A percentile compares a stretch with the other conserved stretches of the same genome.
phyloP scores from a whole-genome alignment of 1,140 invertebrate species.

The Caenorhabditis remanei region DNA sequence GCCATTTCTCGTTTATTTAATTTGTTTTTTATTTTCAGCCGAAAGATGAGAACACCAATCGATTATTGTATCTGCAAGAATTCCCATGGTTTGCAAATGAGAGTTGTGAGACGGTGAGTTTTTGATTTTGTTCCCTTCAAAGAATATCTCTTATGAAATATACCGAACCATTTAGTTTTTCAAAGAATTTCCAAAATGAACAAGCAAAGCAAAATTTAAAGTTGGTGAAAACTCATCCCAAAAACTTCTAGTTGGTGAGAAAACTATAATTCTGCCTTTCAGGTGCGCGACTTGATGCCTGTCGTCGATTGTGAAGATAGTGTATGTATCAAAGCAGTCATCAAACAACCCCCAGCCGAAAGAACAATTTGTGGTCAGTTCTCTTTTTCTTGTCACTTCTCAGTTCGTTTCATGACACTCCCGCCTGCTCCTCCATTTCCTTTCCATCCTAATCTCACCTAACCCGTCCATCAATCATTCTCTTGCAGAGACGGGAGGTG shows the following conservation, averaged over 20 bases:
- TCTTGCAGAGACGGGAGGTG: conserved; percentile 68
- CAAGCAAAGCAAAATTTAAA: too few relatives aligned
- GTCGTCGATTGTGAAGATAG: conserved; percentile 69
- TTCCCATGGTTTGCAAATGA: conserved; percentile 69
- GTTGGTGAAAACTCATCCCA: too few relatives aligned
- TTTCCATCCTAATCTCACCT: neutral
- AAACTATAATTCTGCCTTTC: neutral
- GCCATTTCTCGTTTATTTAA: neutral
- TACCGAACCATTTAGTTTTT: too few relatives aligned
- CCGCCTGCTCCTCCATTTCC: neutral
- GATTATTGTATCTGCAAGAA: conserved; percentile 67
- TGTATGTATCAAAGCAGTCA: conserved; percentile 72
- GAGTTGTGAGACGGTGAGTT: conserved; percentile 66
- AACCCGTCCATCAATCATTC: neutral
- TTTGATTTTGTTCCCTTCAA: neutral
- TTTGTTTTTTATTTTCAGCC: conserved; percentile 65
- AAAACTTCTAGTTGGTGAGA: too few relatives aligned
- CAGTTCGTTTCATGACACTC: neutral
- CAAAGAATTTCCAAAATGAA: too few relatives aligned
- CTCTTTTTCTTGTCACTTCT: conserved; percentile 29
- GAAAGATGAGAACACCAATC: conserved; percentile 68
- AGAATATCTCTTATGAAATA: too few relatives aligned
- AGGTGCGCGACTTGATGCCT: conserved; percentile 63
- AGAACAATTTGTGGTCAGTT: conserved; percentile 70
- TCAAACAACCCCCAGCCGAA: conserved; percentile 69